Conservation (phyloP, 2,113 vertebrate species). For the Grallaria varia region DNA sequence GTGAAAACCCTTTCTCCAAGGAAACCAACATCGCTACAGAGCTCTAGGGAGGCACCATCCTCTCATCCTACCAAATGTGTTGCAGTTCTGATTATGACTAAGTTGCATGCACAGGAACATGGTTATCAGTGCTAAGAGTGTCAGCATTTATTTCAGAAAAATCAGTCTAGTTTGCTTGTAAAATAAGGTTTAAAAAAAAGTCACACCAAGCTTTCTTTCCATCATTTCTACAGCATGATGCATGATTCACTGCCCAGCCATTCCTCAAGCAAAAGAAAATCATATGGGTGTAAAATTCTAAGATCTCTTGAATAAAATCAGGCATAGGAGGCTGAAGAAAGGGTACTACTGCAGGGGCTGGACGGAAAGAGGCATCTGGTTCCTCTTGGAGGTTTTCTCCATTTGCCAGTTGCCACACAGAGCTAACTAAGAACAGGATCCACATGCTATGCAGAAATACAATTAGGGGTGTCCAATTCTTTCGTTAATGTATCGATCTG, state of each 20-base stretch:
- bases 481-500: background rate
- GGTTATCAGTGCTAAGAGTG: background rate
- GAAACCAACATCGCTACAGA: background rate
- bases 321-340: slow-evolving; percentile 2
- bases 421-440: background rate
- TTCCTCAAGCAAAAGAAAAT: background rate
- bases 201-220: background rate
- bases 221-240: background rate
- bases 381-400: background rate
- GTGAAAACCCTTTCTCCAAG: background rate
- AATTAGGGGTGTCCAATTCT: background rate
- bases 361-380: background rate
- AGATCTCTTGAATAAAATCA: background rate
- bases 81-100: background rate
- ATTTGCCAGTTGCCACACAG: background rate
- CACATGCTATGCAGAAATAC: background rate
- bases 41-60: background rate
- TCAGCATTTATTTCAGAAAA: background rate
- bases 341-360: background rate
- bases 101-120: background rate
- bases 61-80: background rate
- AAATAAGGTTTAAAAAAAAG: background rate
- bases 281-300: background rate
- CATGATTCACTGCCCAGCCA: background rate
- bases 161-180: background rate